Base-by-base conservation (phyloP, 2,797 vertebrate genomes). In the Smutsia temminckii region DNA sequence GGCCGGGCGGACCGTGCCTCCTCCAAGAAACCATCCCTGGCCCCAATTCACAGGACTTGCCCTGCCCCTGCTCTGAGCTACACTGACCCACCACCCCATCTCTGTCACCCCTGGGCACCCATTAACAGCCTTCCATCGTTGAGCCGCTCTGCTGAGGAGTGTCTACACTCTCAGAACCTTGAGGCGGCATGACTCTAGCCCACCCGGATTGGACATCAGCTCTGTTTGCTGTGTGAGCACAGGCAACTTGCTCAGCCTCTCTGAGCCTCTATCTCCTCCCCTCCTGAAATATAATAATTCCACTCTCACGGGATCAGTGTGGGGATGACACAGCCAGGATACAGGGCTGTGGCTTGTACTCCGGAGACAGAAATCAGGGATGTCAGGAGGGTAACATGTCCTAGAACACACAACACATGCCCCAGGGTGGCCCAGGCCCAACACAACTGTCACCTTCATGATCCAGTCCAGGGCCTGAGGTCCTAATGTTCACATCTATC, bases 371-470 rank as follows among this genome's bases (percentile, higher is more conserved):
- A 10, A 46, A 46, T 46, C 46, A 46, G 46, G 46, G 46, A 11
- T 46, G 46, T 46, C 46, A 46, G 46, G 46, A 46, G 46, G 46
- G 46, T 46, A 46, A 10, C 9, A 46, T 11, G 2, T 46, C 9
- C 46, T 46, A 46, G 46, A 46, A 27, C 59, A 34, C 14, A 8
- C 0, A 0, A 16, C 42, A 1, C 5, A 0, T 5, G 3, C 59
- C 6, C 29, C 11, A 0, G 3, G 3, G 13, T 42, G 40, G 66
- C 12, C 6, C 9, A 23, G n/a, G 12, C 27, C 63, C 3, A 0
- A 37, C 63, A 17, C 27, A 42, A n/a, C 80, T 13, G 21, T 8
- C 29, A 14, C 42, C 78, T 11, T 29, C 42, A 16, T 0, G 6
- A 55, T 18, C 55, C 3, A 6, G 63, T 20, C 40, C 25, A 21